Evolutionary conservation across 2,888 invertebrate species (phyloP).

Genomic region (Ormyrus labotus): DNA sequence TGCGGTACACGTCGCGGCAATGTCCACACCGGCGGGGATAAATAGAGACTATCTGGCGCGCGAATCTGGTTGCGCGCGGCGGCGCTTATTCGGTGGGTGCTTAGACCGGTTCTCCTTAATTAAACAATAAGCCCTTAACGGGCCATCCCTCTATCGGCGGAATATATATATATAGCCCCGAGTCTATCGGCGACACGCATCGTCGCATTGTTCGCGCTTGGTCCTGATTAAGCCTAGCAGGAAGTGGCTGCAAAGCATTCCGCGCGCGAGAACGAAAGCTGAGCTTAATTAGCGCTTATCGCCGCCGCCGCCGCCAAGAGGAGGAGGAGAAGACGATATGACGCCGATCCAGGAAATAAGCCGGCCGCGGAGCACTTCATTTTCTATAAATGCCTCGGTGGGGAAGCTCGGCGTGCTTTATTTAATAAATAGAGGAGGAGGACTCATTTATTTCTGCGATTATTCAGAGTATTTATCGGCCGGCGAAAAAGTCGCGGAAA

Average conservation of each 20-base stretch:
- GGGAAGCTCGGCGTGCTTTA: neutral
- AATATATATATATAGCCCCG: neutral
- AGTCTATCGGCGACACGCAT: slow-evolving; percentile 4
- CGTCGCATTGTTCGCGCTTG: slow-evolving; percentile 29
- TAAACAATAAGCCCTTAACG: slow-evolving; percentile 43
- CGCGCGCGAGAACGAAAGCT: slow-evolving; percentile 38
- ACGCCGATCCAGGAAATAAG: slow-evolving; percentile 27
- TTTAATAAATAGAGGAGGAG: slow-evolving; percentile 8
- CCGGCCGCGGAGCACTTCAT: slow-evolving; percentile 3
- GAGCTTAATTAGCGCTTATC: slow-evolving; percentile 47
- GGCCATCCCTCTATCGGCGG: neutral
- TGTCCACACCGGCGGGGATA: too few species aligned
- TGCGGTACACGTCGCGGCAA: too few species aligned
- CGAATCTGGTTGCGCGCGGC: neutral
- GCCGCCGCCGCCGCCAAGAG: neutral
- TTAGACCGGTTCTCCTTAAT: slow-evolving; percentile 40
- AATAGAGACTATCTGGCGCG: neutral
- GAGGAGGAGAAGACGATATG: neutral
- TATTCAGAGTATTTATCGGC: slow-evolving; percentile 18
- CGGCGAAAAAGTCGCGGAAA: slow-evolving; percentile 22
- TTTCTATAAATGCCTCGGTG: neutral
- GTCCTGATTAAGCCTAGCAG: slow-evolving; percentile 28
- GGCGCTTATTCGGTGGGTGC: neutral
- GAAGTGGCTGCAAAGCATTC: slow-evolving; percentile 15
- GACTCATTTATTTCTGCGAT: slow-evolving; percentile 28